Conservation (phyloP, 2,797 vertebrate species). For the Hoplostethus mediterraneus region DNA sequence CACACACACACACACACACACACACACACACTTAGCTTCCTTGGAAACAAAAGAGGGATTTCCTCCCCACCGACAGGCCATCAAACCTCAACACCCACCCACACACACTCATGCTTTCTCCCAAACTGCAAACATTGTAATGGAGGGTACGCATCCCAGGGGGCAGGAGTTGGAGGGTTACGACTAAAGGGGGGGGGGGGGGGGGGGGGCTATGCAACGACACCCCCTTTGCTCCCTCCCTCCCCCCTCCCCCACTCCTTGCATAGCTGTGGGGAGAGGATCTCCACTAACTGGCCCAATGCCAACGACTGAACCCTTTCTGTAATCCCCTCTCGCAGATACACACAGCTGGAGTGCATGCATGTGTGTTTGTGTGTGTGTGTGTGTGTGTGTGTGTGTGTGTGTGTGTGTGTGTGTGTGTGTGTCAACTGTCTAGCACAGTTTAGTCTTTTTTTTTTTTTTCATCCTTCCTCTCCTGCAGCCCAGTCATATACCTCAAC, state of each 20-base stretch:
- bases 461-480: constrained; percentile 34
- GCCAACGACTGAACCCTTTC: constrained; percentile 60
- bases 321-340: constrained; percentile 62
- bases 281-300: constrained; percentile 52
- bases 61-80: constrained; percentile 53
- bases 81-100: constrained; percentile 42
- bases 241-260: constrained; percentile 19
- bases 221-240: constrained; percentile 25
- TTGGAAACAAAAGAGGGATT: constrained; percentile 79
- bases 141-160: neutral
- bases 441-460: constrained; percentile 21
- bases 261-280: constrained; percentile 44
- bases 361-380: constrained; percentile 47
- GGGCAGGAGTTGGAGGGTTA: constrained; percentile 34
- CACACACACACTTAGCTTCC: constrained; percentile 50
- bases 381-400: constrained; percentile 19
- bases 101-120: constrained; percentile 22
- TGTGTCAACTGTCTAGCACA: constrained; percentile 15
- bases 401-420: constrained; percentile 13
- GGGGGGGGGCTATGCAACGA: constrained; percentile 25
- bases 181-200: constrained; percentile 15
- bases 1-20: too few relatives aligned
- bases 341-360: constrained; percentile 58
- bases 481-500: constrained; percentile 32
- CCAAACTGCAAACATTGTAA: constrained; percentile 1